Conservation (phyloP, 1,140 invertebrate genomes). For the Drosophila orena region DNA sequence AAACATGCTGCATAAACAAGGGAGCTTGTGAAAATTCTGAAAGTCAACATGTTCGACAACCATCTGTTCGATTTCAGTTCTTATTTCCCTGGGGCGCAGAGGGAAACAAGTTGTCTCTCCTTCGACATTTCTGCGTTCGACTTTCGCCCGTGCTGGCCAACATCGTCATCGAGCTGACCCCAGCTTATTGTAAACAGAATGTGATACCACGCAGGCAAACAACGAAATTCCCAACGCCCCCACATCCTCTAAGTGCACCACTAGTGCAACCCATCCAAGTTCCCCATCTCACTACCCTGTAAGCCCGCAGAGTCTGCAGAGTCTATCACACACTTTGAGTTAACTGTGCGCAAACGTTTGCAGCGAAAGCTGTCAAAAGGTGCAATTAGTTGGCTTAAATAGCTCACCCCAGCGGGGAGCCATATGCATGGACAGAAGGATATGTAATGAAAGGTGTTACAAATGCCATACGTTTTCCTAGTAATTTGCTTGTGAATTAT, state of each 20-base stretch:
- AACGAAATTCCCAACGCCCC: slow-evolving; percentile 1
- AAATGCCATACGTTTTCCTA: neutral
- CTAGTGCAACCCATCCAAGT: neutral
- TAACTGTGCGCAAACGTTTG: slow-evolving; percentile 65
- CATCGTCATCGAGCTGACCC: slow-evolving; percentile 39
- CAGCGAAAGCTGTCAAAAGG: slow-evolving; percentile 69
- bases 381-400: slow-evolving; percentile 57
- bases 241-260: slow-evolving; percentile 1
- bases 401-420: slow-evolving; percentile 45
- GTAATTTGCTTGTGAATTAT: too few species aligned
- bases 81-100: slow-evolving; percentile 4
- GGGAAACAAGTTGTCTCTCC: slow-evolving; percentile 15
- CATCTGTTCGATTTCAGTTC: slow-evolving; percentile 30
- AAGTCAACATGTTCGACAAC: slow-evolving; percentile 17
- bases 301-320: slow-evolving; percentile 29
- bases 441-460: neutral
- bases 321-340: slow-evolving; percentile 37
- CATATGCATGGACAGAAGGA: slow-evolving; percentile 15
- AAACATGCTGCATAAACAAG: slow-evolving; percentile 21
- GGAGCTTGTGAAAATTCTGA: slow-evolving; percentile 15
- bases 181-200: slow-evolving; percentile 46
- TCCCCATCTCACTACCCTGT: slow-evolving; percentile 13
- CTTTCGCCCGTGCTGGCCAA: slow-evolving; percentile 10
- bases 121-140: slow-evolving; percentile 9
- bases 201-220: slow-evolving; percentile 29